A percentile compares a stretch with the other conserved stretches of the same genome.
Conservation (phyloP, 53 echinoderm and acorn worm species). For the Echinometra lucunter region DNA sequence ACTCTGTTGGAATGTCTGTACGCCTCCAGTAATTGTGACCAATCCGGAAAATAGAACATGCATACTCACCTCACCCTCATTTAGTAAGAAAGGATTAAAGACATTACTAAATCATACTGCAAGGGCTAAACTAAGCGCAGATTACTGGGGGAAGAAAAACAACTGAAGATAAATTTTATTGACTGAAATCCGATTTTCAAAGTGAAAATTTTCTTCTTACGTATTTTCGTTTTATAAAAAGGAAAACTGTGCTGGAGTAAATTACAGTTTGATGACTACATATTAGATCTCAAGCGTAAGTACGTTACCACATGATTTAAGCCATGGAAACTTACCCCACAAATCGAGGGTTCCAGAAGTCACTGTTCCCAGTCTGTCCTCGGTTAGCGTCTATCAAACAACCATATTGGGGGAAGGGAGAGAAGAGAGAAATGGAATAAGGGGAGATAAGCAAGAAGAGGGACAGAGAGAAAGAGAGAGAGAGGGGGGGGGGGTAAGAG, state of each 20-base stretch:
- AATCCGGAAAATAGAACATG: too few species aligned
- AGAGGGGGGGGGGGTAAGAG: too few species aligned
- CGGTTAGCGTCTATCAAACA: constrained; percentile 88
- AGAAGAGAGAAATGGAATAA: not conserved
- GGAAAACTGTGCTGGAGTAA: not conserved
- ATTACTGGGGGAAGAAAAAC: too few species aligned
- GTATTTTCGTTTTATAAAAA: not conserved
- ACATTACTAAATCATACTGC: too few species aligned
- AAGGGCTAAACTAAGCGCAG: too few species aligned
- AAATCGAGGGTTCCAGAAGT: constrained; percentile 74
- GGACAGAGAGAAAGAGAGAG: not conserved
- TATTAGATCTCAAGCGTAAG: not conserved
- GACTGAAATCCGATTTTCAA: not conserved
- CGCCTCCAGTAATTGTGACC: too few species aligned
- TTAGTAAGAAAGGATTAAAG: too few species aligned
- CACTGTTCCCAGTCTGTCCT: constrained; percentile 75
- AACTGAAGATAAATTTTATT: not conserved
- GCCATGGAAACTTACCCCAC: constrained; percentile 77
- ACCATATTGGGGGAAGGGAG: not conserved
- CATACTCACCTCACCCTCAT: too few species aligned
- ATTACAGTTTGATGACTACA: not conserved
- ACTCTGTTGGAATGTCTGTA: too few species aligned
- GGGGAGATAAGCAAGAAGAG: not conserved
- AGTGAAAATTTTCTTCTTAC: not conserved
- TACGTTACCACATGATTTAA: not conserved